A percentile compares a stretch with the other conserved stretches of the same genome.
Conservation (phyloP, 37 sponge, comb jelly and placozoan species). For the Beroe forskalii region DNA sequence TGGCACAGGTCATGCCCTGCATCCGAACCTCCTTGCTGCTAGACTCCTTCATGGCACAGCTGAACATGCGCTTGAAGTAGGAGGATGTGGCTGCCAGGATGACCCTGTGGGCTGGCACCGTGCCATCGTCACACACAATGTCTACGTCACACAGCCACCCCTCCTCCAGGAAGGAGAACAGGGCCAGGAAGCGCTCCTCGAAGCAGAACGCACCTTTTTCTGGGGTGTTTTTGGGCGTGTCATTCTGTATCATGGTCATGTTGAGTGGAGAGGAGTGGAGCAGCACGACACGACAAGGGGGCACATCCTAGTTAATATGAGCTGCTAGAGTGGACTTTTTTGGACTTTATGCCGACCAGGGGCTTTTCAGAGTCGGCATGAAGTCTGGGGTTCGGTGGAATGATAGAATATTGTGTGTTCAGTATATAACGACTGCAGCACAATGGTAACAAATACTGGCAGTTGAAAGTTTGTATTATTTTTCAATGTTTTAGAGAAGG, state of each 20-base stretch:
- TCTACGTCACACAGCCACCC: slow-evolving; percentile 44
- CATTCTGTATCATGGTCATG: neutral
- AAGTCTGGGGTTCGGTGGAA: no score
- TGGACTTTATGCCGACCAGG: no score
- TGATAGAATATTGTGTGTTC: no score
- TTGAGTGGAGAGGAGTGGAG: neutral
- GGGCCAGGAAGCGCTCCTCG: slow-evolving; percentile 26
- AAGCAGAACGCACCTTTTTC: neutral
- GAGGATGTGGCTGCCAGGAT: slow-evolving; percentile 57
- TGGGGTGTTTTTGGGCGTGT: neutral
- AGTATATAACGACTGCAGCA: no score
- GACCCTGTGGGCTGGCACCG: slow-evolving; percentile 27
- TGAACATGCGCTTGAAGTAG: slow-evolving; percentile 57
- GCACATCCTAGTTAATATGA: no score
- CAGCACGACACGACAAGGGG: no score
- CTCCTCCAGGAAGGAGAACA: slow-evolving; percentile 5
- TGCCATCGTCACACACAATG: slow-evolving; percentile 56
- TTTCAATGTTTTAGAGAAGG: no score
- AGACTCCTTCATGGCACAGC: slow-evolving; percentile 16
- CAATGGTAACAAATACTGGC: no score
- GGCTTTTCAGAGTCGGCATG: no score
- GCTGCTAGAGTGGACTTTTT: no score
- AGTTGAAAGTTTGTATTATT: no score
- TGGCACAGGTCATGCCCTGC: neutral
- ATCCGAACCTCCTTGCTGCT: neutral